Base-by-base conservation (phyloP, 2,888 invertebrate genomes). In the Polia nebulosa region DNA sequence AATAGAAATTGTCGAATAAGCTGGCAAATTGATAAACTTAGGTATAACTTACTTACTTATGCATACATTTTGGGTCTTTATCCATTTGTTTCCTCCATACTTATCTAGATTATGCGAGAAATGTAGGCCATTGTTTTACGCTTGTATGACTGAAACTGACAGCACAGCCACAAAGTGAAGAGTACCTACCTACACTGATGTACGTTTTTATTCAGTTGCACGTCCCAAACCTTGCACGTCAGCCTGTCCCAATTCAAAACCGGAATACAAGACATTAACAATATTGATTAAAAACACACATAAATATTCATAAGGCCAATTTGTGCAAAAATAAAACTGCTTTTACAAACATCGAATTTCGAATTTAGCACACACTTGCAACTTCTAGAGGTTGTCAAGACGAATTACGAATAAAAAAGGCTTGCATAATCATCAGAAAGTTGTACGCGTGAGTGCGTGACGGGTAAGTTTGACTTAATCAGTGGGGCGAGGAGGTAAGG, bases 401-500 rank as follows among this genome's bases (percentile, higher is more conserved):
- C 58, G 44, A 66, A 76, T 45, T 51, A 56, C 4, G 45, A 72
- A 39, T 34, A 56, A 75, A 63, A 66, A 66, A 62, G 13, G 7
- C 47, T 76, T 84, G 60, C 75, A 65, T 64, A 74, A 76, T 27
- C 45, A 65, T 66, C 66, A 61, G 77, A 79, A 69, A 79, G 82
- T 77, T 65, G 72, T 73, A 64, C 80, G 71, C 67, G 58, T 68
- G 62, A 76, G 62, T 80, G 71, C 67, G 58, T 68, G 62, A 76
- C 72, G 66, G 51, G 66, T 68, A 63, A 53, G 63, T 63, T 62
- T 60, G 56, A 71, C 60, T 61, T 63, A 60, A 55, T 73, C 76
- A 76, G 62, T 63, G 47, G 67, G 78, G 74, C 66, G 60, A 52
- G 56, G 56, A 57, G 55, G 77, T 47, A 85, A 87, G 87, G 87